Conservation (phyloP, 2,888 invertebrate species). For the Clitarchus hookeri region DNA sequence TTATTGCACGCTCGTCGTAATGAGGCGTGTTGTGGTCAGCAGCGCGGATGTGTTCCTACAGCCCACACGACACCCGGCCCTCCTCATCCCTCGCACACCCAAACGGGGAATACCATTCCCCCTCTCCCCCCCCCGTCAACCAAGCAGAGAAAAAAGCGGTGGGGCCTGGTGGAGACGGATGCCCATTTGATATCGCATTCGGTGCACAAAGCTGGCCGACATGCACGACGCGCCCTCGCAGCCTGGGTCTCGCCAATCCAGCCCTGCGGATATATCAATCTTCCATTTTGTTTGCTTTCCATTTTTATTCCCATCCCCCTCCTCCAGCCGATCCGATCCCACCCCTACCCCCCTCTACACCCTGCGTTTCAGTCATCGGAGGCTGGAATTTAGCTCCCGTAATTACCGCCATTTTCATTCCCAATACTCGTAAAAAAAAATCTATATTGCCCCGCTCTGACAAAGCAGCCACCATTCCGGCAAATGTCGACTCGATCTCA, state of each 20-base stretch:
- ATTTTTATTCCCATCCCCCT: not conserved
- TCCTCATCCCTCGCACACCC: not conserved
- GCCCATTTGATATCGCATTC: conserved; percentile 25
- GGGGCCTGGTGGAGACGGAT: conserved; percentile 20
- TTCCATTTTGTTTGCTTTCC: conserved; percentile 4
- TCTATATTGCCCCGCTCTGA: not conserved
- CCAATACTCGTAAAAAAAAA: not conserved
- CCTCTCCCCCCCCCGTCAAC: not conserved
- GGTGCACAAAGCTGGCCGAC: not conserved
- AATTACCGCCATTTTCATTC: conserved; percentile 2
- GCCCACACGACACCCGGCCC: not conserved
- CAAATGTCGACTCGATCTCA: not conserved
- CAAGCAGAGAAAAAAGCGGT: not conserved
- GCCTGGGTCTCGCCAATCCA: not conserved
- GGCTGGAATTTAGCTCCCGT: not conserved
- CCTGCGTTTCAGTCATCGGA: not conserved
- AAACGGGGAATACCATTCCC: not conserved
- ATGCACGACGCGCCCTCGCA: not conserved
- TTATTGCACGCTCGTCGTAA: conserved; percentile 8
- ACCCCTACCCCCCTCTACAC: no score
- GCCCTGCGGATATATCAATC: conserved; percentile 7
- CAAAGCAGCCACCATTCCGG: not conserved
- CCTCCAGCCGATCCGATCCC: not conserved
- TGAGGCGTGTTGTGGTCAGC: conserved; percentile 1
- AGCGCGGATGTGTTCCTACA: not conserved